Evolutionary conservation across 2,113 vertebrate genomes (phyloP).

Genomic region (Etia nguti): DNA sequence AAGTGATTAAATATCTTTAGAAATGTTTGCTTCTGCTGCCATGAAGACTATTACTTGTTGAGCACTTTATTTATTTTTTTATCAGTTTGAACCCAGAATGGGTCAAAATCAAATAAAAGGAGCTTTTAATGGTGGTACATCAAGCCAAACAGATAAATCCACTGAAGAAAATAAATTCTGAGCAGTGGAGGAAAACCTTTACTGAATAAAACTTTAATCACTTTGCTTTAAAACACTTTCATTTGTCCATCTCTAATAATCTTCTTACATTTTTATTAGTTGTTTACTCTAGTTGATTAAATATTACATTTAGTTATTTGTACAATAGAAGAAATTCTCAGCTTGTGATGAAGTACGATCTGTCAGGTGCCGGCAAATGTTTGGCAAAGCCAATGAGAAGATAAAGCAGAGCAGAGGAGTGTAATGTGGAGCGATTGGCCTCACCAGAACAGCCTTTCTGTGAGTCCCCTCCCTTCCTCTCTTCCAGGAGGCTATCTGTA

Average conservation of each 20-base stretch:
- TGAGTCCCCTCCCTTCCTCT: conserved; percentile 86
- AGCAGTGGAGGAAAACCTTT: not conserved
- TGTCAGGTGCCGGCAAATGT: not conserved
- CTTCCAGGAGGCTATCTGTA: conserved; percentile 84
- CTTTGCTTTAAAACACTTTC: not conserved
- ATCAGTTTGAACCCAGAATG: not conserved
- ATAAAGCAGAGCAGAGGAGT: not conserved
- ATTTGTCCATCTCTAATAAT: not conserved
- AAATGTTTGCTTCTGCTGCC: not conserved
- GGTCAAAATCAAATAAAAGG: not conserved
- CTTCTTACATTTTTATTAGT: not conserved
- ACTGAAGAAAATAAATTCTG: not conserved
- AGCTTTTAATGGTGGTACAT: not conserved
- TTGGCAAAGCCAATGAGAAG: not conserved
- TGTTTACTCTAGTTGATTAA: not conserved
- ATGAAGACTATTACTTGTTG: not conserved
- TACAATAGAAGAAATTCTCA: not conserved
- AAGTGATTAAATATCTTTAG: not conserved
- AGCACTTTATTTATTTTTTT: not conserved
- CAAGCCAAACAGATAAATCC: not conserved
- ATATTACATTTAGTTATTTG: not conserved
- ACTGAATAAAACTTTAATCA: not conserved
- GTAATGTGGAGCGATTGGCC: not conserved
- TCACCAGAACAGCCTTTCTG: conserved; percentile 83
- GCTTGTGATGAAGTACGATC: not conserved